phyloP scores from a whole-genome alignment of 1,140 invertebrate genomes.

The Drosophila insularis region DNA sequence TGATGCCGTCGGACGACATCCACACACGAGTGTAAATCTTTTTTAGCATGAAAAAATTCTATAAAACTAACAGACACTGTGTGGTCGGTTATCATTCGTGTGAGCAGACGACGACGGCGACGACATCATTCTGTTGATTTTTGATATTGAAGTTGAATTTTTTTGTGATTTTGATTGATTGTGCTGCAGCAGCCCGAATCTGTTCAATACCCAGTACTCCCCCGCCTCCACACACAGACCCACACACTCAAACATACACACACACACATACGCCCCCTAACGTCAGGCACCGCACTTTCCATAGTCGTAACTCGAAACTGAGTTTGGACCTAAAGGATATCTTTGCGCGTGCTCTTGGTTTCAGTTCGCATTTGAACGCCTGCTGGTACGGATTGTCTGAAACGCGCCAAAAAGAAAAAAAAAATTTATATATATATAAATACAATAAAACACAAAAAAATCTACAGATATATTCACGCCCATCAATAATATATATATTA shows the following conservation, averaged over 20 bases:
- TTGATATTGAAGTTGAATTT: constrained; percentile 9
- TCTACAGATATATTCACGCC: constrained; percentile 25
- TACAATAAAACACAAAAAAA: constrained; percentile 23
- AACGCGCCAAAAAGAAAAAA: constrained; percentile 25
- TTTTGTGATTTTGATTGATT: constrained; percentile 57
- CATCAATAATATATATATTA: background rate
- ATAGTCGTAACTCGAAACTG: constrained; percentile 59
- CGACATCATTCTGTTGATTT: constrained; percentile 31
- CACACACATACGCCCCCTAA: no score
- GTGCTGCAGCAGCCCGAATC: constrained; percentile 46
- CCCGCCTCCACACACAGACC: no score
- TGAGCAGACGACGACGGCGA: constrained; percentile 65
- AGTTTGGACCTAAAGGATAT: constrained; percentile 62
- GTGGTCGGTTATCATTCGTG: constrained; percentile 75
- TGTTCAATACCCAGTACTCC: no score
- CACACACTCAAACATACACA: no score
- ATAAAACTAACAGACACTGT: constrained; percentile 82
- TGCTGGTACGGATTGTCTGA: constrained; percentile 67
- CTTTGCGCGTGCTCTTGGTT: constrained; percentile 72
- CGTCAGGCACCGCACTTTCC: background rate
- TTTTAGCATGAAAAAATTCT: constrained; percentile 81
- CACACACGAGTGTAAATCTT: constrained; percentile 69
- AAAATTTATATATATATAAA: background rate
- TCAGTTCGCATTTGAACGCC: constrained; percentile 78
- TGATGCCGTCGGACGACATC: constrained; percentile 74